A percentile compares a stretch with the other conserved stretches of the same genome.
phyloP scores from a whole-genome alignment of 2,888 invertebrate species.

The Myathropa florea region DNA sequence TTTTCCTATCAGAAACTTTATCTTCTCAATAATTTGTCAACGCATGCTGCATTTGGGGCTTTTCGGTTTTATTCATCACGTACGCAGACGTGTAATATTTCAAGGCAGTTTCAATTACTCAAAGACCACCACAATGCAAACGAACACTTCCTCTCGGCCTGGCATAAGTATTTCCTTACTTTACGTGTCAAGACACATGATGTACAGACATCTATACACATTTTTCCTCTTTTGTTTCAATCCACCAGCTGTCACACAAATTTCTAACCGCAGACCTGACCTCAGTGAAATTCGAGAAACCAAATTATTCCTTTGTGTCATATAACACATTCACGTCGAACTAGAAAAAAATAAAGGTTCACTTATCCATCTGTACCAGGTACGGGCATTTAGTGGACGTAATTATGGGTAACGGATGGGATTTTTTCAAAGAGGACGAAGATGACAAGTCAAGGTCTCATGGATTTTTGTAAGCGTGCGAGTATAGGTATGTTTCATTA shows the following conservation, averaged over 20 bases:
- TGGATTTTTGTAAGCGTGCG: neutral
- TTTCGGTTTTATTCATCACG: neutral
- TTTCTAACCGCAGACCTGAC: conserved; percentile 15
- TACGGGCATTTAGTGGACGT: neutral
- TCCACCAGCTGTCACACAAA: neutral
- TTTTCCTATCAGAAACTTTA: neutral
- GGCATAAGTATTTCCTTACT: neutral
- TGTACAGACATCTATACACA: neutral
- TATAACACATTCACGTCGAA: neutral
- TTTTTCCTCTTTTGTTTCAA: neutral
- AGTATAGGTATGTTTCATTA: no score
- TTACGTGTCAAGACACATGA: neutral
- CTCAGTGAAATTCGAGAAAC: conserved; percentile 42
- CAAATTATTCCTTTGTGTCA: conserved; percentile 15
- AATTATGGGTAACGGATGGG: neutral
- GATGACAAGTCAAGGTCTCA: neutral
- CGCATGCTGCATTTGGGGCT: neutral
- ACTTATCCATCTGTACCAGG: neutral
- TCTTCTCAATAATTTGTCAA: neutral
- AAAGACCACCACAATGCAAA: neutral
- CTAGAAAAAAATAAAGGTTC: neutral
- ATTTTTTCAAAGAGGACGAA: neutral
- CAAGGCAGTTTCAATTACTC: neutral
- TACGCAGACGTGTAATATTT: neutral
- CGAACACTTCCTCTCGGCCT: neutral